Percentiles rank a stretch among this genome's conserved stretches.
phyloP scores from a whole-genome alignment of 2,888 invertebrate genomes.

The Clanis bilineata region DNA sequence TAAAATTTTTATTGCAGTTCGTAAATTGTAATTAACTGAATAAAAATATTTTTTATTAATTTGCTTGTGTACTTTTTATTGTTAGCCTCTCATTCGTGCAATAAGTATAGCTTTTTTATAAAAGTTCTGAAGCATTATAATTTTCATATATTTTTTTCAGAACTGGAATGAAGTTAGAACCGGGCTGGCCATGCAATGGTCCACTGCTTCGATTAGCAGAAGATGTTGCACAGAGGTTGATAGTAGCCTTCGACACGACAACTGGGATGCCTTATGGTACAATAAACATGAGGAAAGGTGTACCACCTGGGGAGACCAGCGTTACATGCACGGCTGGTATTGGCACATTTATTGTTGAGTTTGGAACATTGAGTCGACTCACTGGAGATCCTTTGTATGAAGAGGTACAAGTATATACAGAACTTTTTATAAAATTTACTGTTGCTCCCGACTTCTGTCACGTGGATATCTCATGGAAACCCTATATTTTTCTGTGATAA shows the following conservation, averaged over 20 bases:
- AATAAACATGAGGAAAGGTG: constrained; percentile 94
- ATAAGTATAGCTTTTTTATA: too few species aligned
- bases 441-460: too few species aligned
- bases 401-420: constrained; percentile 78
- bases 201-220: constrained; percentile 96
- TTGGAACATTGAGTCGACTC: constrained; percentile 95
- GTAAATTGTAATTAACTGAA: too few species aligned
- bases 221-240: constrained; percentile 94
- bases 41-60: too few species aligned
- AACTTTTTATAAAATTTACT: too few species aligned
- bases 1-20: too few species aligned
- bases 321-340: constrained; percentile 99
- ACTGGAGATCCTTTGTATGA: constrained; percentile 98
- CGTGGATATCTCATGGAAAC: too few species aligned
- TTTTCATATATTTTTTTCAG: constrained; percentile 54
- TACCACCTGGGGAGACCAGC: constrained; percentile 96
- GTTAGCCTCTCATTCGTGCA: too few species aligned
- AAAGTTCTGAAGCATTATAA: too few species aligned
- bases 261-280: constrained; percentile 99
- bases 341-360: constrained; percentile 98
- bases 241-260: constrained; percentile 94
- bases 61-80: too few species aligned
- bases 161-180: constrained; percentile 90
- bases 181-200: constrained; percentile 99
- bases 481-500: too few species aligned